Evolutionary conservation across 1,140 invertebrate genomes (phyloP), one percentile per base, ranked within the genome.

Genomic region (Phymorhynchus buccinoides): DNA sequence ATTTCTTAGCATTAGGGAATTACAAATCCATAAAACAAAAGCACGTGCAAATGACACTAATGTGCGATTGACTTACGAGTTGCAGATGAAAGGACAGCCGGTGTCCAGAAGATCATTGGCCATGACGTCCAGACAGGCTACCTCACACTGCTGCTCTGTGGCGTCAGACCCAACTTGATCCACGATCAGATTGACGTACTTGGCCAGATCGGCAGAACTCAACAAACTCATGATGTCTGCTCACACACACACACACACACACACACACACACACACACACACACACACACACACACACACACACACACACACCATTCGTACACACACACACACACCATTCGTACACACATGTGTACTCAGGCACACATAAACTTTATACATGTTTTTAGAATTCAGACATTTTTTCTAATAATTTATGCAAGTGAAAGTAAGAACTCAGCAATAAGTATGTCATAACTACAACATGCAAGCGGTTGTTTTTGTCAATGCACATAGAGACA

Each of bases 131-230:
- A 68, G 7, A 68, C 27, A 68, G 4, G n/a, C 27, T 12, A 4
- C 7, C 27, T 12, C 27, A 68, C 27, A 68, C 27, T 75, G 71
- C 71, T 75, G 71, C 32, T 75, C 71, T 9, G 71, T 75, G 71
- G 71, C 71, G 71, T 75, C 71, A 75, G 71, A 75, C 27, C 75
- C 75, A 16, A 78, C 75, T 39, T n/a, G 75, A 6, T 78, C 39
- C 75, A 78, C 75, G 41, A 78, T 78, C 75, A 42, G 75, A 35
- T 78, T 32, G 14, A 78, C 75, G 75, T 78, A 41, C n/a, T 78
- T 78, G 39, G 39, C 39, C 75, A 78, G 39, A 41, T 44, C 41
- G 35, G 42, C 6, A 39, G 41, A 1, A 30, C n/a, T 79, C 3
- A 79, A 68, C 27, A 68, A 7, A 68, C 71, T 7, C 71, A 35